phyloP scores from a whole-genome alignment of 2,797 vertebrate species.

The Muscicapa striata region DNA sequence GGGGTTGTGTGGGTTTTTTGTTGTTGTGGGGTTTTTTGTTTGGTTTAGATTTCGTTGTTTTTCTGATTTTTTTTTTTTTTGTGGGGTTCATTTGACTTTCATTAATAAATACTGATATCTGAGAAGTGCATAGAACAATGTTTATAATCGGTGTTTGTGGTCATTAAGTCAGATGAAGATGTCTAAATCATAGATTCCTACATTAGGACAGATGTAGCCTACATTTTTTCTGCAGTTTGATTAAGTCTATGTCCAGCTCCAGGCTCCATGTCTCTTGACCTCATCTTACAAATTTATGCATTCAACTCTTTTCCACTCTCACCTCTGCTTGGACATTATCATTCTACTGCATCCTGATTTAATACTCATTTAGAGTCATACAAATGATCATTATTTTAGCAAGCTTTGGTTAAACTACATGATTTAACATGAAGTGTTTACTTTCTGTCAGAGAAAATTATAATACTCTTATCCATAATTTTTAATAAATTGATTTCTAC shows the following conservation, averaged over 20 bases:
- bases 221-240: neutral
- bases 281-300: neutral
- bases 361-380: neutral
- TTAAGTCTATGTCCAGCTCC: neutral
- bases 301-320: neutral
- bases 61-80: neutral
- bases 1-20: accelerated
- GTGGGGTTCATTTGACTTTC: neutral
- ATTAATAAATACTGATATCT: neutral
- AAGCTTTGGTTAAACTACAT: neutral
- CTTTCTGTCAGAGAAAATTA: neutral
- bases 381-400: neutral
- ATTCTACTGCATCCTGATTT: neutral
- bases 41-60: neutral
- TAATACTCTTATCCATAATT: neutral
- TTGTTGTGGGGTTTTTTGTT: neutral
- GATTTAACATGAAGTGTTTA: neutral
- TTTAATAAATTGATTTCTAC: neutral
- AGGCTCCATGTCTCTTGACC: neutral
- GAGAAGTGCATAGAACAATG: neutral
- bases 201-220: neutral
- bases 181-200: neutral
- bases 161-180: neutral
- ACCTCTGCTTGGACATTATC: neutral
- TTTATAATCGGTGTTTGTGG: neutral